Percentiles rank a stretch among this genome's conserved stretches.
phyloP scores from a whole-genome alignment of 2,113 vertebrate species.

The Corvus hawaiiensis region DNA sequence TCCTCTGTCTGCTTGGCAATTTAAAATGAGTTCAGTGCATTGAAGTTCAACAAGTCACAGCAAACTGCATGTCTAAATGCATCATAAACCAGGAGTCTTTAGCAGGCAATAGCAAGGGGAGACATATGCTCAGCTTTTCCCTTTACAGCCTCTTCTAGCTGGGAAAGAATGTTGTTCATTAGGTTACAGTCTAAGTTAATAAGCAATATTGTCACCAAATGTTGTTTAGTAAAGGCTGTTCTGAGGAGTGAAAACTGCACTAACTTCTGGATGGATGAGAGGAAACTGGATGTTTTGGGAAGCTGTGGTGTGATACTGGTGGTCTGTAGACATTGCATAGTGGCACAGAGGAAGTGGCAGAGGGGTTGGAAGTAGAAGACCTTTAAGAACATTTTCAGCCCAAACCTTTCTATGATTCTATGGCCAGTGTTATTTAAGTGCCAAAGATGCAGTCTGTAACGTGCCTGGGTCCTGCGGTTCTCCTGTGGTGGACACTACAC shows the following conservation, averaged over 20 bases:
- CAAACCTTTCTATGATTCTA: background rate
- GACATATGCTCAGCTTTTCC: conserved; percentile 2
- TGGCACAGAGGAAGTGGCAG: background rate
- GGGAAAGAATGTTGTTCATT: background rate
- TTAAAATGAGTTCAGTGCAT: background rate
- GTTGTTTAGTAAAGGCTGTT: background rate
- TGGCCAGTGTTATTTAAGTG: background rate
- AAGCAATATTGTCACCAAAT: background rate
- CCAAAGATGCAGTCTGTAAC: background rate
- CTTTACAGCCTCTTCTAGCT: background rate
- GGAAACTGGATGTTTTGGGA: background rate
- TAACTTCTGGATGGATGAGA: background rate
- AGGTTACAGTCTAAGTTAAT: conserved; percentile 3
- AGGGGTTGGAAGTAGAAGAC: background rate
- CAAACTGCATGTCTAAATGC: background rate
- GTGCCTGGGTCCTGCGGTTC: background rate
- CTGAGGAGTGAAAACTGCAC: background rate
- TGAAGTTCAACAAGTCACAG: background rate
- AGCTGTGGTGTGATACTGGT: background rate
- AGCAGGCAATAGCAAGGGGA: background rate
- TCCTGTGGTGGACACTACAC: background rate
- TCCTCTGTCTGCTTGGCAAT: background rate
- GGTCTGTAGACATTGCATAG: background rate
- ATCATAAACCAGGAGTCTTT: background rate
- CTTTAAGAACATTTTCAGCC: background rate